Base-by-base conservation (phyloP, 2,797 vertebrate genomes). In the Rhinichthys osculus region DNA sequence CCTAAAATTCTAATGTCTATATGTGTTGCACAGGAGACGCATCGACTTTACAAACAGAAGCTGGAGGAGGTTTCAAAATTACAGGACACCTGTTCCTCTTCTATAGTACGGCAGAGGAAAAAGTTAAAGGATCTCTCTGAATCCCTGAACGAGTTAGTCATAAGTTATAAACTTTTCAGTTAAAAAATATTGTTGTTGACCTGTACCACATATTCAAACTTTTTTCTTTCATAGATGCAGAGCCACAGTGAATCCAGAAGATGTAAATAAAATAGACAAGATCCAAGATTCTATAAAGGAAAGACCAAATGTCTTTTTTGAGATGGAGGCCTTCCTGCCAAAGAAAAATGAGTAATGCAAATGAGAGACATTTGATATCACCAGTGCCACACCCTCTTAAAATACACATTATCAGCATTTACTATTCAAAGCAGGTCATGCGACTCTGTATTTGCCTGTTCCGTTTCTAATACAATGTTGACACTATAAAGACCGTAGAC, bases 261-360 rank as follows among this genome's bases (percentile, higher is more conserved):
- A 96, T 1, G 0, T 89, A 7, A 83, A 80, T 0, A 86, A 94
- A 14, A 91, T 96, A 0, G 87, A 92, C 21, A 95, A 95, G 79
- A 96, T 98, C 1, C 88, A 96, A 89, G 94, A 92, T 81, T 94
- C 95, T 67, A 97, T 99, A 42, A 97, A 94, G 86, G 96, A 97
- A 70, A 93, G 96, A 86, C 92, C 93, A 13, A 93, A 95, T 0
- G 89, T 95, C 5, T 99, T 99, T 93, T 97, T 95, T 3, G 98
- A 99, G 90, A 99, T 99, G 98, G 98, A 99, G 88, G 96, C 97
- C 42, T 99, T 98, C 78, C 94, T 99, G 90, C 98, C 98, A 40
- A 98, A 98, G 95, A 97, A 98, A 92, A 99, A 99, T 0, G 97
- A 98, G 98, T 97, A 89, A 94, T 73, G 59, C 92, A 70, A 73